Evolutionary conservation across 2,888 invertebrate genomes (phyloP), one percentile per base, ranked within the genome.

Genomic region (Metopia argyrocephala): DNA sequence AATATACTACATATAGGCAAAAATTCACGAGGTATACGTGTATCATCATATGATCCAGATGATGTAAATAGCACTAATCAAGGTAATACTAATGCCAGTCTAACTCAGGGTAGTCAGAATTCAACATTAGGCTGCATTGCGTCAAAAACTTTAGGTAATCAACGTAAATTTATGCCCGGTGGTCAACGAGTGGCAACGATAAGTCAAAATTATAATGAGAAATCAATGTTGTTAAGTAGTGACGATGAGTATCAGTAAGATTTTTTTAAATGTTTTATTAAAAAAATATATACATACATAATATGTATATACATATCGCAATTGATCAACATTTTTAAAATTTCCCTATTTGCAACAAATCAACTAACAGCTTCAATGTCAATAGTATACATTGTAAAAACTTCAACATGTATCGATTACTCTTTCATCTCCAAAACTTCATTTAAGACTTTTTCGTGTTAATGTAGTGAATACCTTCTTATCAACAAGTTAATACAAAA

Each of bases 221-320:
- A 98, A 92, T 97, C 98, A 48, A 97, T 97, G 92, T 93, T 98
- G 84, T 93, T 98, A 85, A 97, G 97, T 92, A 97, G 97, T 84
- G 98, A 98, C 89, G 98, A 98, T 90, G 98, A 98, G 91, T 96
- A 96, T 91, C 96, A 96, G 92, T 96, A 89, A 84, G 70, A 69
- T 45, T 20, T 21, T 5, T n/a, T 54, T 12, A 21, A 21, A 50
- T 7, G 25, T 52, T 57, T 12, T 21, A 27, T n/a, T 65, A 69
- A 52, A 78, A 52, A 59, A 18, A 27, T 68, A 50, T 20, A 45
- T 52, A 68, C 59, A 64, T 48, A 68, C 3, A 21, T 18, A 15
- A 21, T 15, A 31, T 15, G 27, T 28, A 48, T n/a, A n/a, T n/a
- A n/a, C n/a, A n/a, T n/a, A n/a, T n/a, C n/a, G n/a, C n/a, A n/a